A percentile compares a stretch with the other conserved stretches of the same genome.
Evolutionary conservation across 2,113 vertebrate genomes (phyloP).

Genomic region (Spilogale gracilis): DNA sequence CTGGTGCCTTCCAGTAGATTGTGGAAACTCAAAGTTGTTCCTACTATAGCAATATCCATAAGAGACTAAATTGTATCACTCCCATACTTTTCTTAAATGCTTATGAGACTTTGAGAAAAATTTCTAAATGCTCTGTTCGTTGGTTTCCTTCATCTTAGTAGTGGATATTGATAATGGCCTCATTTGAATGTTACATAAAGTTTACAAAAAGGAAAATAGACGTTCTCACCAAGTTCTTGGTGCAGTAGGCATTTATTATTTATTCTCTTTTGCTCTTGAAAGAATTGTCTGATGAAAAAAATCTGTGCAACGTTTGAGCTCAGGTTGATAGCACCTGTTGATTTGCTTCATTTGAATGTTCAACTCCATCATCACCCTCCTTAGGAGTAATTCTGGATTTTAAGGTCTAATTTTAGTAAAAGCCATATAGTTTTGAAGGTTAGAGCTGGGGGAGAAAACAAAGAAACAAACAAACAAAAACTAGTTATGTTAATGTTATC

Average conservation of each 20-base stretch:
- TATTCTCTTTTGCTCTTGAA: background rate
- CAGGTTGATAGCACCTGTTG: fast-evolving
- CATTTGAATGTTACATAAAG: background rate
- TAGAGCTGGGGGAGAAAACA: background rate
- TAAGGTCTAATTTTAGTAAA: slow-evolving; percentile 5
- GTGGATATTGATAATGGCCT: background rate
- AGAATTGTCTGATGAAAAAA: background rate
- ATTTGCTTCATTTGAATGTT: background rate
- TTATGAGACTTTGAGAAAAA: background rate
- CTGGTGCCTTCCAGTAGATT: background rate
- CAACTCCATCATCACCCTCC: background rate
- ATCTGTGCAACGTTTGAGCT: background rate
- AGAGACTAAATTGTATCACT: background rate
- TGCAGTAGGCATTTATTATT: background rate
- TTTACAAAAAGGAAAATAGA: background rate
- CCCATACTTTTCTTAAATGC: background rate
- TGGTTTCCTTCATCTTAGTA: background rate
- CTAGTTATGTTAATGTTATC: background rate
- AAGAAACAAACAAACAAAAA: too few species aligned
- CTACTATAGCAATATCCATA: background rate
- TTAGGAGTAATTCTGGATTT: background rate
- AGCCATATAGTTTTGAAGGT: background rate
- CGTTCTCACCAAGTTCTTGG: background rate
- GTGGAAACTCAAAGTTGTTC: background rate
- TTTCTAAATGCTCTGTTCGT: background rate